A percentile compares a stretch with the other conserved stretches of the same genome.
These are phyloP conservation scores for Mythimna ferrago DNA, from an alignment of 2,888 invertebrate species.

Conservation along the genomic window DNA sequence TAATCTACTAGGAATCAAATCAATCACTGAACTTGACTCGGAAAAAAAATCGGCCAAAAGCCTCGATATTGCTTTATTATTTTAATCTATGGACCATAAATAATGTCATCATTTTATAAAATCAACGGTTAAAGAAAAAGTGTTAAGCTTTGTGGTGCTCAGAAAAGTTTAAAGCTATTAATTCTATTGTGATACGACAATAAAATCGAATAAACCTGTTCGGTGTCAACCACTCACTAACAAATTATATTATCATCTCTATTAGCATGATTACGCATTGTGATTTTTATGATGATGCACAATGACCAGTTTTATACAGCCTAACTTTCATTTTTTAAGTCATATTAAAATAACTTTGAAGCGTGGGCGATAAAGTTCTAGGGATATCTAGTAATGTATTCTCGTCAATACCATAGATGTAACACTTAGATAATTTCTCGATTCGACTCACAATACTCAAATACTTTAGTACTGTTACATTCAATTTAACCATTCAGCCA, in stretches of 20 bases:
- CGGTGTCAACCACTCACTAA: constrained; percentile 24
- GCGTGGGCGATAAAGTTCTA: constrained; percentile 36
- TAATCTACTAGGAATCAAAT: too few species aligned
- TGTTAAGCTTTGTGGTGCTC: background rate
- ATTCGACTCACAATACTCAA: constrained; percentile 56
- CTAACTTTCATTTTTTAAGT: constrained; percentile 48
- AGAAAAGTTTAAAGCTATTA: constrained; percentile 9
- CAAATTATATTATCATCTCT: constrained; percentile 32
- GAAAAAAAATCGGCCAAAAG: too few species aligned
- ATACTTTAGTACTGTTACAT: constrained; percentile 58
- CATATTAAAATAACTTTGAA: constrained; percentile 20
- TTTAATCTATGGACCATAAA: constrained; percentile 5
- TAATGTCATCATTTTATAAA: constrained; percentile 3
- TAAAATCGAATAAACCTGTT: constrained; percentile 35
- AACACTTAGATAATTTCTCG: constrained; percentile 60
- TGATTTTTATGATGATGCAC: constrained; percentile 36
- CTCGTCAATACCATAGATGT: constrained; percentile 55
- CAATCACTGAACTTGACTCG: too few species aligned
- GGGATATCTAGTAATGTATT: constrained; percentile 51
- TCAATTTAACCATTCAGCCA: constrained; percentile 56
- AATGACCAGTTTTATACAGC: constrained; percentile 22
- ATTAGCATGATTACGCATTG: constrained; percentile 46
- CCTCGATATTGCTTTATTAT: constrained; percentile 19
- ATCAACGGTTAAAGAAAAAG: background rate
- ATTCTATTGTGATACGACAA: constrained; percentile 35